Base-by-base conservation (phyloP, 2,113 vertebrate genomes). In the Peucedramus taeniatus region DNA sequence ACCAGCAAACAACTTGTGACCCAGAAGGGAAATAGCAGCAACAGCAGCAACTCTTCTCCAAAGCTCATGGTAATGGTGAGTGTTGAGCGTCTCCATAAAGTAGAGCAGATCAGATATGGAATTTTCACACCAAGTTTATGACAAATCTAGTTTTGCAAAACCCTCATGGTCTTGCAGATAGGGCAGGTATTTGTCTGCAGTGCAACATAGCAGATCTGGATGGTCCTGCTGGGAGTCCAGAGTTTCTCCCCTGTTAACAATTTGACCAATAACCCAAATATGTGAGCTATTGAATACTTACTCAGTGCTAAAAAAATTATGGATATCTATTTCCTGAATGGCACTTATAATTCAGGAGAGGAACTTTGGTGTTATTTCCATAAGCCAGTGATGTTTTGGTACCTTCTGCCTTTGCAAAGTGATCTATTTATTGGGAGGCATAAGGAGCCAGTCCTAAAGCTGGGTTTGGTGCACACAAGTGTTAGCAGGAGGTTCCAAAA, bases 51-150 rank as follows among this genome's bases (percentile, higher is more conserved):
- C 24, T n/a, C 37, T 35, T 14, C 20, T 24, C 19, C 37, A 35
- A 1, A 3, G 22, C 8, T 31, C 0, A 0, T 39, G 72, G 17
- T 21, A 33, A 40, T 16, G 54, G 86, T 89, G 44, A 90, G 83
- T 78, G 39, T 18, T 35, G 17, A 56, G 5, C 2, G 3, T 56
- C 39, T 72, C 10, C 11, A 9, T 6, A 33, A 64, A 71, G 40
- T 15, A 57, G 28, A 53, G 7, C 17, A 79, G 42, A 70, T 11
- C 44, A 35, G 35, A 28, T 23, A 6, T 42, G 30, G 23, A 70
- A 56, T 75, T 90, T 81, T 74, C 54, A 66, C 59, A 35, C 10
- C 5, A 39, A 42, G 7, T 12, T 89, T 70, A 40, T 54, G 56
- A 33, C 4, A 53, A 53, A n/a, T 27, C 6, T 0, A 2, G 20